Conservation (phyloP, 2,113 vertebrate species). For the Morone saxatilis region DNA sequence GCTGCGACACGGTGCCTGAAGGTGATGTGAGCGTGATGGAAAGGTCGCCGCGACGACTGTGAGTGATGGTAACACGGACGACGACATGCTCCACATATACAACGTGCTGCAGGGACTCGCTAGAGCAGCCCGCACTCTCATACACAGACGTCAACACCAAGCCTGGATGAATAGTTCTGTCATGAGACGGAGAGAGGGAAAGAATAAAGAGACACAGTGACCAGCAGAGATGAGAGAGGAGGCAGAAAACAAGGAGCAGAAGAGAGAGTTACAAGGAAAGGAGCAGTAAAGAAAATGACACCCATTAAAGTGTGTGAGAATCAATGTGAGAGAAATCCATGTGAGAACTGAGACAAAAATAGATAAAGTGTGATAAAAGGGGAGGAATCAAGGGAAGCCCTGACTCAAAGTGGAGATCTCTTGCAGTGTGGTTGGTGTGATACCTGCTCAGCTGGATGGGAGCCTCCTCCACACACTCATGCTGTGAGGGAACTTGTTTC, state of each 20-base stretch:
- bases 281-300: slow-evolving; percentile 25
- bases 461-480: slow-evolving; percentile 90
- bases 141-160: slow-evolving; percentile 86
- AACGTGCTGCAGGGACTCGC: slow-evolving; percentile 87
- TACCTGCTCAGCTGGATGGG: slow-evolving; percentile 91
- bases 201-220: slow-evolving; percentile 29
- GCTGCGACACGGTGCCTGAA: slow-evolving; percentile 93
- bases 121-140: slow-evolving; percentile 89
- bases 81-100: slow-evolving; percentile 93
- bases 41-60: slow-evolving; percentile 92
- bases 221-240: slow-evolving; percentile 22
- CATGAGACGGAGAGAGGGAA: slow-evolving; percentile 18
- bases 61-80: slow-evolving; percentile 90
- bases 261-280: slow-evolving; percentile 36
- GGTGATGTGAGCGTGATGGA: slow-evolving; percentile 94
- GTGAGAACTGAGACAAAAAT: slow-evolving; percentile 59
- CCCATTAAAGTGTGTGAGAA: slow-evolving; percentile 38
- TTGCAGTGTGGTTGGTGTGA: slow-evolving; percentile 6
- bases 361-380: slow-evolving; percentile 52
- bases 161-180: slow-evolving; percentile 90
- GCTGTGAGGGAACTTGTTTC: slow-evolving; percentile 92
- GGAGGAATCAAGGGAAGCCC: slow-evolving; percentile 62
- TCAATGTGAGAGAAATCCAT: slow-evolving; percentile 47
- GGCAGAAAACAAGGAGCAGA: slow-evolving; percentile 9
- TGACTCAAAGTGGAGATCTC: slow-evolving; percentile 38